Conservation (phyloP, 2,888 invertebrate genomes). For the Sinodicranocentrus sp. region DNA sequence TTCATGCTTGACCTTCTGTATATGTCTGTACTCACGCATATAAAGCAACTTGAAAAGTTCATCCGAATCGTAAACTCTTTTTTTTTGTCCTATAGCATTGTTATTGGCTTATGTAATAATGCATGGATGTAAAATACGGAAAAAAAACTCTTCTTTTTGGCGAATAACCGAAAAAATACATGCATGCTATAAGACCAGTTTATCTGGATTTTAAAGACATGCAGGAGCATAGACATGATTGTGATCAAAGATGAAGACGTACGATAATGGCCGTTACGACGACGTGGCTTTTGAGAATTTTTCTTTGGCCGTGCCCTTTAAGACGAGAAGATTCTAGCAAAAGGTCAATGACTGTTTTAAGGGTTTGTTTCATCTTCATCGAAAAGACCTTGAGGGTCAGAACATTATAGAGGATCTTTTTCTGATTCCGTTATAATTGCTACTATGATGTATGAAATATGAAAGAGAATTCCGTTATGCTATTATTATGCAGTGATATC, state of each 20-base stretch:
- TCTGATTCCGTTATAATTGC: no score
- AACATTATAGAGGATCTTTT: no score
- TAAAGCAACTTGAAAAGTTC: conserved; percentile 26
- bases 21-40: background rate
- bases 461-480: background rate
- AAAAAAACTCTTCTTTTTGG: conserved; percentile 35
- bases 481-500: conserved; percentile 20
- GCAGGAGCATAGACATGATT: background rate
- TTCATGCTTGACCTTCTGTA: conserved; percentile 52
- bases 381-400: no score
- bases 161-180: conserved; percentile 33
- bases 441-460: no score
- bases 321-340: no score
- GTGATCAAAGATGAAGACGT: conserved; percentile 31
- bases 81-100: conserved; percentile 4
- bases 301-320: conserved; percentile 50
- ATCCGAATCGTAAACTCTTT: conserved; percentile 28
- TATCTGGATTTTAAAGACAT: conserved; percentile 55
- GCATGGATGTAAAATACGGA: background rate
- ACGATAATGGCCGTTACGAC: conserved; percentile 47
- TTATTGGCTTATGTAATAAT: no score
- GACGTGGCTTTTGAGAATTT: background rate
- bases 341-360: no score
- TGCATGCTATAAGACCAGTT: conserved; percentile 65
- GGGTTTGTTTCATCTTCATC: no score